Conservation (phyloP, 2,797 vertebrate species). For the Microctenopoma lineatum region DNA sequence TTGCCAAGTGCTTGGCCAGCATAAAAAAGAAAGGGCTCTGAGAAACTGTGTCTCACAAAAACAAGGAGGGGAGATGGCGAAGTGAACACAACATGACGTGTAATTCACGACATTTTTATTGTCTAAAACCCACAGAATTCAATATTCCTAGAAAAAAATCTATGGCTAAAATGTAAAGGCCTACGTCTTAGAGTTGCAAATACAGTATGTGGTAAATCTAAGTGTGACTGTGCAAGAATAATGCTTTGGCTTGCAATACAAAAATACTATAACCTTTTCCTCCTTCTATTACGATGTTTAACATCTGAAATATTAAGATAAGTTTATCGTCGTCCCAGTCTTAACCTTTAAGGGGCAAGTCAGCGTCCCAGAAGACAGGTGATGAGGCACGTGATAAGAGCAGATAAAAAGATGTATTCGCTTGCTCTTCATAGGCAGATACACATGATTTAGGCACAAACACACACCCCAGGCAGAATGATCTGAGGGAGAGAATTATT, state of each 20-base stretch:
- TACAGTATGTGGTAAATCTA: background rate
- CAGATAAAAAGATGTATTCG: constrained; percentile 33
- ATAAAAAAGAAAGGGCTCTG: background rate
- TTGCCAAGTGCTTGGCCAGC: background rate
- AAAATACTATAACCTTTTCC: background rate
- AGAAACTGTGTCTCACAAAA: background rate
- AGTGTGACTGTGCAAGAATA: background rate
- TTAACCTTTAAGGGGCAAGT: constrained; percentile 16
- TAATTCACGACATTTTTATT: background rate
- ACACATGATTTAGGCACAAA: constrained; percentile 32
- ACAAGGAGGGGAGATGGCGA: background rate
- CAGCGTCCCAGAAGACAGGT: constrained; percentile 7
- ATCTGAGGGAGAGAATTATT: constrained; percentile 15
- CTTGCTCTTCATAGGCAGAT: constrained; percentile 34
- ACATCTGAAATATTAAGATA: constrained; percentile 36
- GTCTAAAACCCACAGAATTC: no score
- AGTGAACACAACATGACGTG: background rate
- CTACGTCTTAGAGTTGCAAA: background rate
- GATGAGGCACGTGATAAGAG: constrained; percentile 16
- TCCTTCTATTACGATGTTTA: constrained; percentile 9
- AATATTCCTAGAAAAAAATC: no score
- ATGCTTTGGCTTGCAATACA: background rate
- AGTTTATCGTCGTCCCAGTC: background rate
- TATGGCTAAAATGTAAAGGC: no score
- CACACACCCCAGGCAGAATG: constrained; percentile 20